phyloP scores from a whole-genome alignment of 2,113 vertebrate genomes.

The Thermophis baileyi region DNA sequence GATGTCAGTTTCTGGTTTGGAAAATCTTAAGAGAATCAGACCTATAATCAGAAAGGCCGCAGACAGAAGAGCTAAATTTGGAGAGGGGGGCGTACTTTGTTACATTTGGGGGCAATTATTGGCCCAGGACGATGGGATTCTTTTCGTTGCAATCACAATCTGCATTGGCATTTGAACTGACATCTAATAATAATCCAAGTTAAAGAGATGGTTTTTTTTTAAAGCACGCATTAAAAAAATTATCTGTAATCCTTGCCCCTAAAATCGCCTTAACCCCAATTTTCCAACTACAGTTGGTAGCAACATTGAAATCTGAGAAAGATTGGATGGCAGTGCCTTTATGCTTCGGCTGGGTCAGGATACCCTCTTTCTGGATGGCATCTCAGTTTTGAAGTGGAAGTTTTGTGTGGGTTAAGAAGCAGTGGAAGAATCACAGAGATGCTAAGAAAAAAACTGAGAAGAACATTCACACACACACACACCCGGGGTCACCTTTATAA shows the following conservation, averaged over 20 bases:
- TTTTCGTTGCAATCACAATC: too few relatives aligned
- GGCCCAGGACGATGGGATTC: not conserved
- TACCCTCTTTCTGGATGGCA: not conserved
- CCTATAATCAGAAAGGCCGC: too few relatives aligned
- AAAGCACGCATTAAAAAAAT: not conserved
- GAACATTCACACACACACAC: not conserved
- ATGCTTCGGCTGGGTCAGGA: not conserved
- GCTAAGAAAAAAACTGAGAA: not conserved
- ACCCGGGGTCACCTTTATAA: not conserved
- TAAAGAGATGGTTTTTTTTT: not conserved
- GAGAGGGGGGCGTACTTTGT: not conserved
- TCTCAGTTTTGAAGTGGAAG: not conserved
- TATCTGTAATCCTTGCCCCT: not conserved
- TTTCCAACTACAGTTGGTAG: not conserved
- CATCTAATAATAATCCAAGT: not conserved
- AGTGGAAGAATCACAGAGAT: not conserved
- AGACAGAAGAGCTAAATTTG: not conserved
- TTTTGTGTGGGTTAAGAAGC: not conserved
- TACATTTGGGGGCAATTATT: not conserved
- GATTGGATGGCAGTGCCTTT: not conserved
- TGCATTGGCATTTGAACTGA: not conserved
- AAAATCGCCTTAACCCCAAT: not conserved
- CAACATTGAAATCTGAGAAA: not conserved
- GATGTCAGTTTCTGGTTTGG: too few relatives aligned
- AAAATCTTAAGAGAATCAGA: not conserved